Conservation (phyloP, 2,888 invertebrate genomes). For the Pantelozetes paolii region DNA sequence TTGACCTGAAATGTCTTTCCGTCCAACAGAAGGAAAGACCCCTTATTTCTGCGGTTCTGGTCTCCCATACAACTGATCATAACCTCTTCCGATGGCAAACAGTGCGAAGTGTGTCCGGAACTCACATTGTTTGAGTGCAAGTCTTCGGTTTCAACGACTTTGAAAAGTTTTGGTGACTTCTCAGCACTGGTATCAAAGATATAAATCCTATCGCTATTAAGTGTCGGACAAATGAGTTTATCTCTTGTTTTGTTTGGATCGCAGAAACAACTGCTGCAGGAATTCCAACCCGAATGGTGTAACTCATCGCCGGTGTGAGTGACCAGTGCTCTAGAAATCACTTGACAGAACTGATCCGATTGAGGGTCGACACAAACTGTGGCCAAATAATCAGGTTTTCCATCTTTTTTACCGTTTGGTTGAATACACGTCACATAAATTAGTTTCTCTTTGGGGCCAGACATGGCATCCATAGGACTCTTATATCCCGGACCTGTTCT, state of each 20-base stretch:
- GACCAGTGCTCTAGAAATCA: conserved; percentile 76
- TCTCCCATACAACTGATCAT: conserved; percentile 95
- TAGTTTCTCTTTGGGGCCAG: conserved; percentile 74
- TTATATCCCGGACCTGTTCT: conserved; percentile 56
- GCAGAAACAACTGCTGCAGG: conserved; percentile 83
- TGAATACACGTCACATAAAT: conserved; percentile 85
- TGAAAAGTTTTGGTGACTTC: conserved; percentile 59
- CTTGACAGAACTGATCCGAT: conserved; percentile 78
- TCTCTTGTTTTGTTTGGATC: conserved; percentile 62
- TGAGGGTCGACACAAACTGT: conserved; percentile 86
- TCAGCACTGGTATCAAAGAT: conserved; percentile 66
- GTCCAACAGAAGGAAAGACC: conserved; percentile 80
- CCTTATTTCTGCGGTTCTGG: conserved; percentile 72
- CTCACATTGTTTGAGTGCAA: conserved; percentile 69
- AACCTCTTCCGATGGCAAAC: conserved; percentile 82
- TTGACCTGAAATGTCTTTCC: conserved; percentile 70
- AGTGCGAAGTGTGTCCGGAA: conserved; percentile 91
- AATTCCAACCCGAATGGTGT: conserved; percentile 95
- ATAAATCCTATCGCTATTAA: conserved; percentile 77
- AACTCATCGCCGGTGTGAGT: conserved; percentile 76
- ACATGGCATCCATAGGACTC: conserved; percentile 66
- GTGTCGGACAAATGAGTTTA: conserved; percentile 73
- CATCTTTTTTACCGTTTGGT: conserved; percentile 52
- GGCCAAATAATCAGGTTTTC: conserved; percentile 78
- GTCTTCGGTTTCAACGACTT: conserved; percentile 76